Evolutionary conservation across 1,140 invertebrate genomes (phyloP), one percentile per base, ranked within the genome.

Genomic region (Cylas formicarius): DNA sequence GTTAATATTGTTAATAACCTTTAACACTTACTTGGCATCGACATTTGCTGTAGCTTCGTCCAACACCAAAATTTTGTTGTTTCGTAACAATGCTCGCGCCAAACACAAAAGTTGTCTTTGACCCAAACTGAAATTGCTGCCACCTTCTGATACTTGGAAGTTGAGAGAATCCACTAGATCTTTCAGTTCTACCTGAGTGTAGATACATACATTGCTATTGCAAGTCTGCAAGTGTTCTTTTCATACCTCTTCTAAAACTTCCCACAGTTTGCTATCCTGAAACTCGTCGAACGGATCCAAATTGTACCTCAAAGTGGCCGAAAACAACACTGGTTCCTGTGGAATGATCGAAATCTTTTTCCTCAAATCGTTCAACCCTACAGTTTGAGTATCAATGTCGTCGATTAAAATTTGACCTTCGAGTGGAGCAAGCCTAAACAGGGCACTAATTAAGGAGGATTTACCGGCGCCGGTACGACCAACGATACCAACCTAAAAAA

Each of bases 61-160:
- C 40, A 80, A 56, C 10, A 79, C 61, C 3, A 80, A 67, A 46
- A 86, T 69, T 44, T 67, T 67, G 41, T 70, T 72, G 34, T 83
- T 72, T 23, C 68, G 50, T 7, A 92, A 67, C 50, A 91, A 80
- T 19, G 86, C 86, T 38, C 88, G 71, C 5, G 84, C 86, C 37
- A 94, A 65, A 54, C 90, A 93, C 20, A 94, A 67, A 0, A 94
- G 62, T 53, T 94, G 90, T 33, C 84, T 71, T 63, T 92, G 86
- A 0, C 90, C 90, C n/a, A 87, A 80, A 52, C 84, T 89, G 44
- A 90, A 82, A 58, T 90, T 90, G 7, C 72, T 65, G 2, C 87
- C 88, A 14, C 81, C 76, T 59, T 82, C 78, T 0, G 75, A 71
- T 1, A 89, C 72, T 55, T 73, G 63, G 17, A 74, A 74, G 26